Base-by-base conservation (phyloP, 2,113 vertebrate species). In the Neofelis nebulosa region DNA sequence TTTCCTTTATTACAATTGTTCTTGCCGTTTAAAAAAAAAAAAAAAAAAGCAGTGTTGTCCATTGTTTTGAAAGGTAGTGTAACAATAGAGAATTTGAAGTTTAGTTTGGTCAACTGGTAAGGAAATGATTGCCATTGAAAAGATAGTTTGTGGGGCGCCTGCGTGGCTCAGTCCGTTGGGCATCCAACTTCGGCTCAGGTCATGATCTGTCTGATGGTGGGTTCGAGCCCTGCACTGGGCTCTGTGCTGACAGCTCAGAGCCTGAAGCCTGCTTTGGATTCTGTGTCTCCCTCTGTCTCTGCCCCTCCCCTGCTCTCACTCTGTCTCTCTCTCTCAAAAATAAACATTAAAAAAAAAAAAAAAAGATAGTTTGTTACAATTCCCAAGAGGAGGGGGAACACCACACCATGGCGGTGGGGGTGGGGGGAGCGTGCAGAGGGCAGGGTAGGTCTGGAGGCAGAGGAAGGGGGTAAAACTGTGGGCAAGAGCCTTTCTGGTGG, bases 371-470 rank as follows among this genome's bases (percentile, higher is more conserved):
- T 66, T 45, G 65, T 21, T 16, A 31, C 45, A 74, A 76, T 74
- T 92, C 55, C 55, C 55, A 45, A 55, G 57, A 36, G 41, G 65
- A 23, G 41, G 50, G 16, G 33, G 18, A 31, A 63, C 1, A 2
- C 52, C 25, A 61, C 4, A 4, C 52, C 25, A 3, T 4, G 7
- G 23, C 2, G 15, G 38, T 38, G 38, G 38, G 38, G 27, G 16
- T 8, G 16, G 41, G 5, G 52, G 52, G 4, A 41, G 52, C 1
- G 36, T 2, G 19, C n/a, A 10, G 0, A 14, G 5, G 0, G 74
- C 11, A 57, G 38, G 36, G 57, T 25, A 4, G 3, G 31, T 48
- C 76, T 19, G 41, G 25, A 81, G 5, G 52, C 41, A 31, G 76
- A 69, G 45, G 14, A 2, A 29, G 38, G 6, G 85, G 3, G 48